Evolutionary conservation across 2,113 vertebrate genomes (phyloP).

Genomic region (Mesoclemmys tuberculata): DNA sequence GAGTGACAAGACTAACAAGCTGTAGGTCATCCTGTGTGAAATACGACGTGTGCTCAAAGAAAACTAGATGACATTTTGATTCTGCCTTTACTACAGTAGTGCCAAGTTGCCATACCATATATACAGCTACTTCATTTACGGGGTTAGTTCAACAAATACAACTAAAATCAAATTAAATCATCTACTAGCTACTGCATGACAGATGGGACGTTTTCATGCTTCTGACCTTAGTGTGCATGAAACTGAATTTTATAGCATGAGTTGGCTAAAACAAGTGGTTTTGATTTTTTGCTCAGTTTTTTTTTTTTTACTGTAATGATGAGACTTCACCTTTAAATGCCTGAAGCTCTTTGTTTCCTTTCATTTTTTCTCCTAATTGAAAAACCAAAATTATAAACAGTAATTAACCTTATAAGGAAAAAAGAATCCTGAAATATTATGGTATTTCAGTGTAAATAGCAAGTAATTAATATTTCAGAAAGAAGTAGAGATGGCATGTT

Average conservation of each 20-base stretch:
- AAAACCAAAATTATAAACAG: neutral
- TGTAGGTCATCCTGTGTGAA: neutral
- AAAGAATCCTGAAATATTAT: neutral
- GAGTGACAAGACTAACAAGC: neutral
- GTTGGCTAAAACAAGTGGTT: neutral
- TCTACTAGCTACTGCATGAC: fast-evolving
- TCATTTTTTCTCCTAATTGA: neutral
- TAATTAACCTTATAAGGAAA: constrained; percentile 27
- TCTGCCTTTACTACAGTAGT: neutral
- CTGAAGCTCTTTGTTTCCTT: neutral
- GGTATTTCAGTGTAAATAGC: neutral
- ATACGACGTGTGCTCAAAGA: neutral
- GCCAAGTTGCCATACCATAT: fast-evolving
- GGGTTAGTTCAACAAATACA: neutral
- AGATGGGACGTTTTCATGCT: neutral
- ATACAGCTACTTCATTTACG: fast-evolving
- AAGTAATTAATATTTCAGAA: neutral
- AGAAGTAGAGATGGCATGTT: neutral
- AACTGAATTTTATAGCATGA: neutral
- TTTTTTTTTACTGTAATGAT: neutral
- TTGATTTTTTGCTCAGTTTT: neutral
- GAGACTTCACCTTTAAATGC: neutral
- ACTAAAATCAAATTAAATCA: neutral
- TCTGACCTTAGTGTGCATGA: neutral
- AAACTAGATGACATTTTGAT: neutral